Base-by-base conservation (phyloP, 2,113 vertebrate species). In the Syrmaticus mikado region DNA sequence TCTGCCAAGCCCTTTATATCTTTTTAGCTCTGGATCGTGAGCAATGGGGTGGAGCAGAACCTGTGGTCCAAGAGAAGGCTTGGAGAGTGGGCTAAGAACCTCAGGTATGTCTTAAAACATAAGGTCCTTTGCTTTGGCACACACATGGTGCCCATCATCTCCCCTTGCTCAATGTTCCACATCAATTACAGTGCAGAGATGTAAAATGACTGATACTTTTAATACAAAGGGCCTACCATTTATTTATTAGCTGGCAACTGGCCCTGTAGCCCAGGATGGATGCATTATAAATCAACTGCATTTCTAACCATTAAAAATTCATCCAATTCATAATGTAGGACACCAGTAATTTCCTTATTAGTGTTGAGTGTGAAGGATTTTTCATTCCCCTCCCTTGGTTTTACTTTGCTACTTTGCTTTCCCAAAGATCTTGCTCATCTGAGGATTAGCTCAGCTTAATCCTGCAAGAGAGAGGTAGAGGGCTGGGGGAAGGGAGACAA, bases 311-410 rank as follows among this genome's bases (percentile, higher is more conserved):
- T 99, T 98, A 99, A 99, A 98, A 98, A 99, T 99, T 99, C 97
- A 99, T 98, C 97, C 93, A 89, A 98, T 98, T 98, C 98, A 98
- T 99, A 98, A 99, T 98, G 98, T 97, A 99, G 98, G 97, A 97
- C 14, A 20, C 94, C 95, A 71, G 83, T 97, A 97, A 98, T 98
- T 98, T 98, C 97, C 97, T 98, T 98, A 98, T 98, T 97, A 97
- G 96, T 94, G 95, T 88, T 81, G 96, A 96, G 71, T 68, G 82
- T 93, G 78, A 93, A 89, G 73, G 89, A 91, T 96, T 96, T 96
- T 95, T 93, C 82, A 90, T 96, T 74, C 68, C 72, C 43, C 60
- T 94, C 91, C 82, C 60, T 94, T 96, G 87, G 43, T 81, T 91
- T 96, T 86, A 84, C 58, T 79, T 55, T 61, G 85, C 82, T 82